Evolutionary conservation across 1,140 invertebrate species (phyloP).

Genomic region (Pentalonia nigronervosa): DNA sequence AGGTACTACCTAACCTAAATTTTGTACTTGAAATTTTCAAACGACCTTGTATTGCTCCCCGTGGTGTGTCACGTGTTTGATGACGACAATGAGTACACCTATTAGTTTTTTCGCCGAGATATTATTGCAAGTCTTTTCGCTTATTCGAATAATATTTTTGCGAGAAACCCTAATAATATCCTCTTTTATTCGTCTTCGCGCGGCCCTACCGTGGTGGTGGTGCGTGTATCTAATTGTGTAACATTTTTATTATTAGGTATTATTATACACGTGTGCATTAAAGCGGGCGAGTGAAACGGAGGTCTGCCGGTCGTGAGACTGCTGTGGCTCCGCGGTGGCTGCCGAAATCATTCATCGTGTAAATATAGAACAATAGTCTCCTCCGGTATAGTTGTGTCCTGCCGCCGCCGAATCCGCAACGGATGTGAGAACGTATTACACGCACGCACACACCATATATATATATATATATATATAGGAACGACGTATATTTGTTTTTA

Average conservation of each 20-base stretch:
- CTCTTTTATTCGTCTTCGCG: neutral
- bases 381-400: neutral
- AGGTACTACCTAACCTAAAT: neutral
- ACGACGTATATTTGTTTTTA: neutral
- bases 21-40: neutral
- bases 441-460: neutral
- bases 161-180: too few relatives aligned
- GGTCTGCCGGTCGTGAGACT: neutral
- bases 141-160: too few relatives aligned
- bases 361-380: constrained; percentile 9
- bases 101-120: neutral
- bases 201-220: too few relatives aligned
- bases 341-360: neutral
- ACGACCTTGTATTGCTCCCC: neutral
- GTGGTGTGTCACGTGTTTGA: neutral
- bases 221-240: neutral
- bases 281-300: neutral
- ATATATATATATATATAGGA: neutral
- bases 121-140: neutral
- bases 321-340: neutral
- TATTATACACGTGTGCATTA: neutral
- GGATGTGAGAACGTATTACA: constrained; percentile 1
- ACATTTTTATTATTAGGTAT: neutral
- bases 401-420: neutral
- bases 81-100: neutral